These are phyloP conservation scores for Taenioides sp. DNA, from an alignment of 2,797 vertebrate genomes.

Conservation along the genomic window DNA sequence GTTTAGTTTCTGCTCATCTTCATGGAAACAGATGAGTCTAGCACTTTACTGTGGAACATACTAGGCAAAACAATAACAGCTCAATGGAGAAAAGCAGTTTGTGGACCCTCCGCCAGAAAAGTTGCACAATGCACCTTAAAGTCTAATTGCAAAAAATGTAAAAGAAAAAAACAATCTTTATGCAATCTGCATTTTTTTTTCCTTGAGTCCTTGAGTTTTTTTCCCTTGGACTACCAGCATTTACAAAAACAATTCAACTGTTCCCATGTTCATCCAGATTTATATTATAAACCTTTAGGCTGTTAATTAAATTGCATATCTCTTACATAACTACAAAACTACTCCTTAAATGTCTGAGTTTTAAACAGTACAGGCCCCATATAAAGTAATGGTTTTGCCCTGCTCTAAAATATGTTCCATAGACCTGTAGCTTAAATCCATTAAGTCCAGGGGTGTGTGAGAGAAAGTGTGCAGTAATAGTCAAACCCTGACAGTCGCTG, in stretches of 20 bases:
- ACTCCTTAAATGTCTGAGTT: background rate
- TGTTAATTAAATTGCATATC: background rate
- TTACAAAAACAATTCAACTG: background rate
- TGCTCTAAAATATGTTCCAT: background rate
- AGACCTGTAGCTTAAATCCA: background rate
- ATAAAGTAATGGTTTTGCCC: background rate
- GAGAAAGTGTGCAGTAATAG: constrained; percentile 29
- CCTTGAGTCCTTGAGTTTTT: too few species aligned
- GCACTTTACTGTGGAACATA: too few species aligned
- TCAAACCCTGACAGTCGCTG: constrained; percentile 43
- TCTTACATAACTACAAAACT: background rate
- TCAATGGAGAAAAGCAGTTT: too few species aligned
- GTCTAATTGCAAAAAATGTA: too few species aligned
- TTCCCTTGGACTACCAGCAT: too few species aligned
- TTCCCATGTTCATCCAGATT: too few species aligned
- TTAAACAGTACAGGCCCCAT: background rate
- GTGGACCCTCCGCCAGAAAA: background rate
- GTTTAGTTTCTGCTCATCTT: too few species aligned
- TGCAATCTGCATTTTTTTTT: too few species aligned
- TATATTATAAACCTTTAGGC: background rate
- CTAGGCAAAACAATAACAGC: too few species aligned
- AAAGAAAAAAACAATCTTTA: too few species aligned
- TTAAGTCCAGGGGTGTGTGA: constrained; percentile 22
- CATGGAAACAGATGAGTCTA: too few species aligned
- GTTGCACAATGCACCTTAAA: background rate